These are phyloP conservation scores for Tetramorium parvispinum DNA, from an alignment of 1,140 invertebrate species.

Conservation along the genomic window DNA sequence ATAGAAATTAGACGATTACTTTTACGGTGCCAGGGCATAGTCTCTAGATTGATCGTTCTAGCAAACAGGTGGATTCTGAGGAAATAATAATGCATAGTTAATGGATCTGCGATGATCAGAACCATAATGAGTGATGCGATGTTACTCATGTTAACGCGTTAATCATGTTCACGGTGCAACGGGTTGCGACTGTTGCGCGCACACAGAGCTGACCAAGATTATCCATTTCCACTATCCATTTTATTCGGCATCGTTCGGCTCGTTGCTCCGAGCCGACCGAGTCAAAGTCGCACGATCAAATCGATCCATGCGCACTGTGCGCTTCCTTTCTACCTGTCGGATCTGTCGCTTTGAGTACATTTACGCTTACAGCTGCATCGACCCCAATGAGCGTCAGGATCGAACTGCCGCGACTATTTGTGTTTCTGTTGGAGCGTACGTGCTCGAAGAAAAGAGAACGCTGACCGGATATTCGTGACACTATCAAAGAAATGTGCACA, in stretches of 20 bases:
- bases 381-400: conserved; percentile 36
- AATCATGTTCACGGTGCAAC: conserved; percentile 45
- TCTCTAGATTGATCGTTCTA: neutral
- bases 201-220: conserved; percentile 46
- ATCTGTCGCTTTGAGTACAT: conserved; percentile 56
- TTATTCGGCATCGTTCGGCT: conserved; percentile 55
- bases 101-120: conserved; percentile 35
- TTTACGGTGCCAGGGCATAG: neutral
- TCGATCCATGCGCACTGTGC: conserved; percentile 31
- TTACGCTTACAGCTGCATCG: conserved; percentile 55
- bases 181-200: neutral
- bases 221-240: conserved; percentile 50
- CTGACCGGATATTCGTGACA: neutral
- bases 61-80: conserved; percentile 18
- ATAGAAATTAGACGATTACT: neutral
- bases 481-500: neutral
- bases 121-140: conserved; percentile 41
- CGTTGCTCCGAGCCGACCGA: conserved; percentile 26
- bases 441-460: conserved; percentile 18
- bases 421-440: conserved; percentile 33
- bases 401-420: conserved; percentile 34
- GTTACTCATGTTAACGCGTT: conserved; percentile 48
- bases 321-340: conserved; percentile 46
- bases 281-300: conserved; percentile 54
- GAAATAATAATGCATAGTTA: conserved; percentile 38